A percentile compares a stretch with the other conserved stretches of the same genome.
Evolutionary conservation across 2,888 invertebrate genomes (phyloP).

Genomic region (Lasioglossum marginatum): DNA sequence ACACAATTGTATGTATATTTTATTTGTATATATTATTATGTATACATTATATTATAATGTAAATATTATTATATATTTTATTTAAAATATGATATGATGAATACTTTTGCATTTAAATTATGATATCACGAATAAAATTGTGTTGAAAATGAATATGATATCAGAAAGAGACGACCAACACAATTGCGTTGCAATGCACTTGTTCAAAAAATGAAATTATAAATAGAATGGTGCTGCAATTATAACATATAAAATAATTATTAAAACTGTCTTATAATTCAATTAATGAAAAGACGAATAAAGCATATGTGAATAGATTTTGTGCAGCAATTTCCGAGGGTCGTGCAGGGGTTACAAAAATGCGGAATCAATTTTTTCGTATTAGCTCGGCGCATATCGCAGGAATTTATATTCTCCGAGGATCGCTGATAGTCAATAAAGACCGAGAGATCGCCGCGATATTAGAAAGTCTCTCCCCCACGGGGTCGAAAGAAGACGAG

Average conservation of each 20-base stretch:
- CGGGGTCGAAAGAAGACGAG: conserved; percentile 42
- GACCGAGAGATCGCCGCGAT: conserved; percentile 67
- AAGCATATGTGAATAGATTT: background rate
- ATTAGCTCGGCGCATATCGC: background rate
- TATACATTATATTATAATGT: no score
- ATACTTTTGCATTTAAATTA: no score
- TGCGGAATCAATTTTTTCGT: background rate
- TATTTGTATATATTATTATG: no score
- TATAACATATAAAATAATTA: background rate
- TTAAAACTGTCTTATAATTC: background rate
- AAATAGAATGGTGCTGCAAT: no score
- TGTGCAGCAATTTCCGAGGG: background rate
- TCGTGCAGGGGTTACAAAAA: background rate
- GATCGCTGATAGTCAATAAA: conserved; percentile 34
- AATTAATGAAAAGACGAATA: background rate
- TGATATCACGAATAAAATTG: background rate
- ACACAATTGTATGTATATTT: no score
- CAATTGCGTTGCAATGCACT: no score
- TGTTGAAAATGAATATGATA: background rate
- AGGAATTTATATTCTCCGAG: conserved; percentile 23
- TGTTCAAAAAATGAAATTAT: no score
- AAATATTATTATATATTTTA: no score
- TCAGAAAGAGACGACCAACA: no score
- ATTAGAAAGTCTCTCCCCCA: conserved; percentile 76
- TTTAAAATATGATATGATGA: no score